Base-by-base conservation (phyloP, 1,140 invertebrate species). In the Platyscapa corneri region DNA sequence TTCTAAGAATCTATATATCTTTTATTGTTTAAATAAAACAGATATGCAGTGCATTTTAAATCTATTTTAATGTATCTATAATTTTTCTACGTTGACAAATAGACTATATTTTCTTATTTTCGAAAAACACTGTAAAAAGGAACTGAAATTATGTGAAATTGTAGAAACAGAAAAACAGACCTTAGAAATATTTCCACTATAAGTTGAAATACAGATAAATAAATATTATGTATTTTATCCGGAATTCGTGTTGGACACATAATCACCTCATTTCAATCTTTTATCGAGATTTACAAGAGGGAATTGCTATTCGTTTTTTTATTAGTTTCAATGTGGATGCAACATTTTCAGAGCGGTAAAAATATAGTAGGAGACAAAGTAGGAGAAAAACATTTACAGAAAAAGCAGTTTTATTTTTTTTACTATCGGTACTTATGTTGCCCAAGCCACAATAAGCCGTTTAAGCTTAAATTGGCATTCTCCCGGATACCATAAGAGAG, bases 381-480 rank as follows among this genome's bases (percentile, higher is more conserved):
- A 32, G 49, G 34, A 64, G 64, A 65, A 81, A 49, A 74, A n/a
- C 39, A 27, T 70, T 81, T 60, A 60, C 32, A 56, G 37, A 60
- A 72, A 83, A 60, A 39, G 46, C 39, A 34, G 46, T 72, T 82
- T 72, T 82, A 42, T 72, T 60, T 83, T 42, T 75, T 75, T 83
- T 60, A 60, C 20, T 72, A 72, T 81, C n/a, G 32, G 23, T 75
- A n/a, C 67, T 83, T 65, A 65, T 60, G 70, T 82, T 75, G 23
- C 70, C 14, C 46, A 23, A 42, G 70, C 81, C 34, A 83, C 37
- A 76, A 83, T 83, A 83, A 83, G 82, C 72, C 74, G 65, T 83
- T 83, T 83, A 75, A 83, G 39, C 37, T 65, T 53, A 83, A 76
- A 83, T 77, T 83, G 72, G 39, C 56, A 76, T 83, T 83, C 37